Conservation (phyloP, 2,888 invertebrate genomes). For the Eilema caniola region DNA sequence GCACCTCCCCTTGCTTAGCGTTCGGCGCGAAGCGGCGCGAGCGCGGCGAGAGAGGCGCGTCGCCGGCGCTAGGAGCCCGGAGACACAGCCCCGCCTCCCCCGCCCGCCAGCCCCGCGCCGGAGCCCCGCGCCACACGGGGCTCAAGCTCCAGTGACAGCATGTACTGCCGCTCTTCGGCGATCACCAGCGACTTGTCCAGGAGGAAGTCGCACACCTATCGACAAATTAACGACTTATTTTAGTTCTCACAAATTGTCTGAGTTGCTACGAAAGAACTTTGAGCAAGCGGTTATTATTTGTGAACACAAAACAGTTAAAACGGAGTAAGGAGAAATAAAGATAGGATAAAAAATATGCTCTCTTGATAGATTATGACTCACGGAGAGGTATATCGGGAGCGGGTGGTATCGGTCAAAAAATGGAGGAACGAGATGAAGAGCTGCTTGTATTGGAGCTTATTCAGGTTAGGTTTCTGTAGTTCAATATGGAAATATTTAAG, state of each 20-base stretch:
- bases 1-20: conserved; percentile 59
- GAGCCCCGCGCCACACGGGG: conserved; percentile 88
- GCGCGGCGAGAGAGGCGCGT: conserved; percentile 82
- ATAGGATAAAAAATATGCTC: background rate
- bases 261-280: background rate
- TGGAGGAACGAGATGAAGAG: too few species aligned
- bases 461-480: too few species aligned
- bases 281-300: background rate
- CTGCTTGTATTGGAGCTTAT: too few species aligned
- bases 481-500: too few species aligned
- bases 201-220: conserved; percentile 89
- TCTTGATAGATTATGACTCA: background rate
- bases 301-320: background rate
- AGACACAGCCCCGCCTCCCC: conserved; percentile 63
- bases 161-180: conserved; percentile 94
- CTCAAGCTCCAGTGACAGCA: conserved; percentile 93
- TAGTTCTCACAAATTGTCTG: background rate
- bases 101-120: conserved; percentile 61
- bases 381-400: background rate
- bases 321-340: background rate
- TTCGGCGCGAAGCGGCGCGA: conserved; percentile 73
- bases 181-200: conserved; percentile 92
- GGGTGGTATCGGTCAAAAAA: too few species aligned
- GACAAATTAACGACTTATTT: background rate
- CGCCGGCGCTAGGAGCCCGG: conserved; percentile 82